Conservation (phyloP, 2,113 vertebrate genomes). For the Gobius niger region DNA sequence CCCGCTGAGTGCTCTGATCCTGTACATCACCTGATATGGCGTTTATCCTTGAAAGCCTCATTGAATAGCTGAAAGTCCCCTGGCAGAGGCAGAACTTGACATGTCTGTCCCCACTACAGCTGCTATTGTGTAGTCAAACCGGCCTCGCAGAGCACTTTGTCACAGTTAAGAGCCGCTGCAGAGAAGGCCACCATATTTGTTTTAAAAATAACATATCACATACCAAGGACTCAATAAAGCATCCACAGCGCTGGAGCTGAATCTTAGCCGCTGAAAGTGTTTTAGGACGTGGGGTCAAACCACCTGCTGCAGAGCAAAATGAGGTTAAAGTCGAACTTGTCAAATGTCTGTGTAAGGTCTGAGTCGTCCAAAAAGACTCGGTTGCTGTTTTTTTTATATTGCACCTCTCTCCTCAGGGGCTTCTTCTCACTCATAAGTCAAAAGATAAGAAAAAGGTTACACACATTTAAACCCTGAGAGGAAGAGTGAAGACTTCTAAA, state of each 20-base stretch:
- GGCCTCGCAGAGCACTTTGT: slow-evolving; percentile 37
- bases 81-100: slow-evolving; percentile 58
- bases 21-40: slow-evolving; percentile 69
- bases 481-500: too few relatives aligned
- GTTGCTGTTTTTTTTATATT: too few relatives aligned
- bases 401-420: too few relatives aligned
- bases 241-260: slow-evolving; percentile 39
- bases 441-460: too few relatives aligned
- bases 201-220: slow-evolving; percentile 39
- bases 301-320: slow-evolving; percentile 99
- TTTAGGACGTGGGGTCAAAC: slow-evolving; percentile 97
- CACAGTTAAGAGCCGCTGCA: slow-evolving; percentile 34
- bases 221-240: slow-evolving; percentile 32
- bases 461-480: too few relatives aligned
- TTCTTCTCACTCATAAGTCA: too few relatives aligned
- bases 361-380: too few relatives aligned
- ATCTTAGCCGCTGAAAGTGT: slow-evolving; percentile 84
- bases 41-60: slow-evolving; percentile 68
- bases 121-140: slow-evolving; percentile 51
- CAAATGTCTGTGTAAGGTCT: too few relatives aligned
- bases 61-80: slow-evolving; percentile 57
- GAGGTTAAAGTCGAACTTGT: slow-evolving; percentile 49
- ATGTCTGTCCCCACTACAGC: slow-evolving; percentile 62
- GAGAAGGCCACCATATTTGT: slow-evolving; percentile 16
- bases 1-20: slow-evolving; percentile 37